These are phyloP conservation scores for Oncorhynchus gorbuscha DNA, from an alignment of 2,113 vertebrate genomes.

Conservation along the genomic window DNA sequence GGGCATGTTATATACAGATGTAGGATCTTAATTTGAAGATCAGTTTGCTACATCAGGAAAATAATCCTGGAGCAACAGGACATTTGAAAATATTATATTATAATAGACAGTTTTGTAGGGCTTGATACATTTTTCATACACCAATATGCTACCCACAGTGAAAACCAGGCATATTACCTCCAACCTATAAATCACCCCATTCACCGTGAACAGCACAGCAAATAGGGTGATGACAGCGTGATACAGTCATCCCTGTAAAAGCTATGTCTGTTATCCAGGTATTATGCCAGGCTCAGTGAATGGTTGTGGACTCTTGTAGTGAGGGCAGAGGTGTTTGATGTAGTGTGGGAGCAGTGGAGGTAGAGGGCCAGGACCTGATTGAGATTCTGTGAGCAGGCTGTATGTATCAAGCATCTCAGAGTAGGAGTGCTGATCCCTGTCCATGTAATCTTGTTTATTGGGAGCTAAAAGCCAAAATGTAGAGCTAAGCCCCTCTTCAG, in stretches of 20 bases:
- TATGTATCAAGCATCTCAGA: background rate
- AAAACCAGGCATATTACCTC: background rate
- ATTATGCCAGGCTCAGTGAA: background rate
- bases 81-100: too few relatives aligned
- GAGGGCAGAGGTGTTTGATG: background rate
- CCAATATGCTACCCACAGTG: background rate
- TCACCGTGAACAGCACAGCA: background rate
- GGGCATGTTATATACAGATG: too few relatives aligned
- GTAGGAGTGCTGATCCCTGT: background rate
- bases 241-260: background rate
- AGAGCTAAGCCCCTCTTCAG: background rate
- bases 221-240: background rate
- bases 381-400: background rate
- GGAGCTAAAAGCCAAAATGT: background rate
- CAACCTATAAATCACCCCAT: background rate
- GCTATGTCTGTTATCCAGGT: background rate
- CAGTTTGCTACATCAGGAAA: too few relatives aligned
- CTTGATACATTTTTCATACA: too few relatives aligned
- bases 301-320: conserved; percentile 1
- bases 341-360: background rate
- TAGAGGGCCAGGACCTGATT: background rate
- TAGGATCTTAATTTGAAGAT: too few relatives aligned
- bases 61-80: too few relatives aligned
- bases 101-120: too few relatives aligned
- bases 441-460: background rate